Evolutionary conservation across 2,888 invertebrate species (phyloP), one percentile per base, ranked within the genome.

Genomic region (Bombyx huttoni): DNA sequence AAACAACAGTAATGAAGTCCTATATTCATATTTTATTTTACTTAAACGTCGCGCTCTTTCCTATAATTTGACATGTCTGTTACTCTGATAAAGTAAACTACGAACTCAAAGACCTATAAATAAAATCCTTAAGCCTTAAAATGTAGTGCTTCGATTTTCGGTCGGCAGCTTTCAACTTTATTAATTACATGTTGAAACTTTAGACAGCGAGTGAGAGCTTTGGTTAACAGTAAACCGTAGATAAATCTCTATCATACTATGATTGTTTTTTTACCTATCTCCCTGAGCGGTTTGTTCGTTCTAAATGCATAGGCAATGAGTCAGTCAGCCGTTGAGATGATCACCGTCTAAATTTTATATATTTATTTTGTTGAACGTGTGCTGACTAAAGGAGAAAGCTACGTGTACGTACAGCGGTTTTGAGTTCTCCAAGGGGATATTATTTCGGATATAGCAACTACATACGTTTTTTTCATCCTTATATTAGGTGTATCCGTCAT

Each of bases 261-360:
- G 40, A 75, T 75, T 57, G 69, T 70, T 73, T 83, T 40, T 85
- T 82, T 83, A 76, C 78, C 78, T 81, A 82, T 79, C 80, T 78
- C 68, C 75, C 75, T 75, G 73, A 81, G 78, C 80, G 77, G 80
- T 80, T 73, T 73, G 77, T 70, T 72, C 64, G 78, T 69, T 82
- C 83, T 60, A 70, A 84, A 88, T 87, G 81, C 87, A 87, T 85
- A 77, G 67, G 66, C 81, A 80, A 87, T 87, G 88, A 87, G 76
- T 87, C 87, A 87, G 78, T 80, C 74, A 71, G 80, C 71, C 81
- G 67, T 74, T 58, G 60, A 40, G 40, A 40, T 40, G 12, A 40
- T 40, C 40, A 7, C 7, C 12, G 9, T 40, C 12, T 40, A 40
- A 40, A 52, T 50, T 49, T 52, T 10, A 51, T 35, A 14, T 7